Percentiles rank a stretch among this genome's conserved stretches.
Conservation (phyloP, 2,888 invertebrate genomes). For the Acleris laterana region DNA sequence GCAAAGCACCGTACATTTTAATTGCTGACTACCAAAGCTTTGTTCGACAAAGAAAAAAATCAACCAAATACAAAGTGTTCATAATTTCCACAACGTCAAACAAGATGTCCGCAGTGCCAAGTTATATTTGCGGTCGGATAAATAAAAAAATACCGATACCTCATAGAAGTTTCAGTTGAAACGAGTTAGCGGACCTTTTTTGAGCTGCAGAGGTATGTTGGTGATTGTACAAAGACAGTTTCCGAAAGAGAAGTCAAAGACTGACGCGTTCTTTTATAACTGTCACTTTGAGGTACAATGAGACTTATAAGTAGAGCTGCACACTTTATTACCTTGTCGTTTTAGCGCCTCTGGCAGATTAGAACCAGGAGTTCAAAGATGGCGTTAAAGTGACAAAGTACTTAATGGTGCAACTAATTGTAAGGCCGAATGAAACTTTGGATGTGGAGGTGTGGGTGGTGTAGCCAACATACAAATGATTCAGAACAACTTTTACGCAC, state of each 20-base stretch:
- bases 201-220: conserved; percentile 18
- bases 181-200: background rate
- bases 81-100: conserved; percentile 35
- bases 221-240: conserved; percentile 37
- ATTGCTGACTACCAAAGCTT: conserved; percentile 24
- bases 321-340: no score
- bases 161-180: background rate
- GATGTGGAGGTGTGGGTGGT: no score
- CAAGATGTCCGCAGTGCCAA: conserved; percentile 23
- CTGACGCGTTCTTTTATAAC: conserved; percentile 38
- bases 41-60: conserved; percentile 21
- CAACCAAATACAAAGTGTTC: conserved; percentile 31
- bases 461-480: no score
- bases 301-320: no score
- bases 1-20: conserved; percentile 6
- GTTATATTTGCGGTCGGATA: conserved; percentile 6
- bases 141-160: conserved; percentile 2
- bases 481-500: no score
- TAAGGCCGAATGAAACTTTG: no score
- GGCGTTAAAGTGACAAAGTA: no score
- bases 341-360: no score
- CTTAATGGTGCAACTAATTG: no score
- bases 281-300: no score
- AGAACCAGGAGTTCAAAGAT: no score
- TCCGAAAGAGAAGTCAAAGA: conserved; percentile 47